Percentiles rank a stretch among this genome's conserved stretches.
Conservation (phyloP, 92 coral and sea anemone genomes). For the Siderastrea siderea region DNA sequence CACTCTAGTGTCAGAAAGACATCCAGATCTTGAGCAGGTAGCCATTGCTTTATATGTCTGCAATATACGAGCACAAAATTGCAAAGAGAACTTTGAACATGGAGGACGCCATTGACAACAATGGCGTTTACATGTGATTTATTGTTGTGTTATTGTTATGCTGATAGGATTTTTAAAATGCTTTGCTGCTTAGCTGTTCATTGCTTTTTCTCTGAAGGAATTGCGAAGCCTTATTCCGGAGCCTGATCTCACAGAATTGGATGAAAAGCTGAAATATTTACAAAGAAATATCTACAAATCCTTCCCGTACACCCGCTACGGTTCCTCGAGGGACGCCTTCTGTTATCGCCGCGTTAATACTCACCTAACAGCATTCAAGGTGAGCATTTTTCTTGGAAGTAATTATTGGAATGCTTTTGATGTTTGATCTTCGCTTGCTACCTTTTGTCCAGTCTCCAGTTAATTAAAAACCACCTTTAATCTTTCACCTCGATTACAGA, state of each 20-base stretch:
- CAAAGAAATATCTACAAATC: constrained; percentile 83
- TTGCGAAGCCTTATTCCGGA: constrained; percentile 77
- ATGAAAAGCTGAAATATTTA: constrained; percentile 62
- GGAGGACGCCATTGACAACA: constrained; percentile 30
- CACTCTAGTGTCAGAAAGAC: constrained; percentile 57
- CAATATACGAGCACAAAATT: not conserved
- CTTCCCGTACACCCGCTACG: constrained; percentile 77
- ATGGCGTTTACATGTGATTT: not conserved
- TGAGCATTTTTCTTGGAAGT: not conserved
- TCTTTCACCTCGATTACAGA: too few species aligned
- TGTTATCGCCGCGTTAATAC: constrained; percentile 82
- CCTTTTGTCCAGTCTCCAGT: too few species aligned
- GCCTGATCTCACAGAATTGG: constrained; percentile 80
- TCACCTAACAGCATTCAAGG: constrained; percentile 83
- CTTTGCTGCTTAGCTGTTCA: not conserved
- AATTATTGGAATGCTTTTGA: too few species aligned
- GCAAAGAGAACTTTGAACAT: not conserved
- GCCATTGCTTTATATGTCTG: not conserved
- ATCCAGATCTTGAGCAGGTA: constrained; percentile 85
- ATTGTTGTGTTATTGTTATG: not conserved
- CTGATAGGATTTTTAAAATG: not conserved
- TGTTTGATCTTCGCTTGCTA: too few species aligned
- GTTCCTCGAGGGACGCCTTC: constrained; percentile 81
- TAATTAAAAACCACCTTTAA: too few species aligned
- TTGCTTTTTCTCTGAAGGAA: constrained; percentile 62